Conservation (phyloP, 2,888 invertebrate genomes). For the Limulus polyphemus region DNA sequence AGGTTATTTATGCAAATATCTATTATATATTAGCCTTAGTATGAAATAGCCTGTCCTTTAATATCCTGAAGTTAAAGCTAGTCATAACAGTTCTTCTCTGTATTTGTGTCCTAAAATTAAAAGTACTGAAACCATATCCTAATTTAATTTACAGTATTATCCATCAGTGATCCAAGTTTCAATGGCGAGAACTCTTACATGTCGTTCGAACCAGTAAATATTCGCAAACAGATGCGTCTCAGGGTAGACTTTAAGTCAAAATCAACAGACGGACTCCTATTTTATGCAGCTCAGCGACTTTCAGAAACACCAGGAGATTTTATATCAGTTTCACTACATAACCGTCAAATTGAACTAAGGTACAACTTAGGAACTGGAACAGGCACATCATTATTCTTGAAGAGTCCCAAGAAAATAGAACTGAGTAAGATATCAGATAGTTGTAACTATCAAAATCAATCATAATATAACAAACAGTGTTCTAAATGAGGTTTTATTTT, state of each 20-base stretch:
- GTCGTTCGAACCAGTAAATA: conserved; percentile 10
- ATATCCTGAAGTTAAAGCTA: no score
- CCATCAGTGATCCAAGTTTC: conserved; percentile 20
- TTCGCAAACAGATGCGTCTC: conserved; percentile 16
- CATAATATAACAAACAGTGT: no score
- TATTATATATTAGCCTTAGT: no score
- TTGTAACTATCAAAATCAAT: no score
- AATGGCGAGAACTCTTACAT: conserved; percentile 17
- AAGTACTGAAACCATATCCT: no score
- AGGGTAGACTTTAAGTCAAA: conserved; percentile 15
- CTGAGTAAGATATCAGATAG: neutral
- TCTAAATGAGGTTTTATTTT: no score
- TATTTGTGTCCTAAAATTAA: no score
- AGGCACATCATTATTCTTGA: conserved; percentile 2
- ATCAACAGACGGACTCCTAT: conserved; percentile 13
- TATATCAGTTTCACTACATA: conserved; percentile 9
- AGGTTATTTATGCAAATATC: no score
- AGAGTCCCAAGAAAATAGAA: neutral
- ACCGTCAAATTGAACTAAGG: conserved; percentile 13
- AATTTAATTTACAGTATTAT: conserved; percentile 9
- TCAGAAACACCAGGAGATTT: conserved; percentile 18
- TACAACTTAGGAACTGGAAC: conserved; percentile 20
- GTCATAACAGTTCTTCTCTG: no score
- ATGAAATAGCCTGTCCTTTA: no score
- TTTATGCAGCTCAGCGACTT: conserved; percentile 17